Conservation (phyloP, 2,797 vertebrate species). For the Gymnoscopelus microlampas region DNA sequence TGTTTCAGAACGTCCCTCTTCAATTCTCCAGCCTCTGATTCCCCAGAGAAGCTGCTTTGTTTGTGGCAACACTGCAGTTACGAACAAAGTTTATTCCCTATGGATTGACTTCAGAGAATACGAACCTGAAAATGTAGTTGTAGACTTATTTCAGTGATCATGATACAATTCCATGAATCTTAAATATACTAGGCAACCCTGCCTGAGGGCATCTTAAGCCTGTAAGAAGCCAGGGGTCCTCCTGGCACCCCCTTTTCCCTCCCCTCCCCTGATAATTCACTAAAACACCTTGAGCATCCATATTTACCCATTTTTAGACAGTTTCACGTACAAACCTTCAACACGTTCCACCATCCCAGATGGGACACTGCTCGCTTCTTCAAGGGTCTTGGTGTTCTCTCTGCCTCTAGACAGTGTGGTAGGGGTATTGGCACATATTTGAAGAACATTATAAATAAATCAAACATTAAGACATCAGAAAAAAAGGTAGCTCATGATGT, state of each 20-base stretch:
- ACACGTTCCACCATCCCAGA: constrained; percentile 15
- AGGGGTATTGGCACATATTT: constrained; percentile 6
- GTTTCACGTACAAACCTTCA: constrained; percentile 11
- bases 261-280: not conserved
- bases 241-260: not conserved
- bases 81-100: constrained; percentile 38
- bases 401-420: not conserved
- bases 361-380: constrained; percentile 30
- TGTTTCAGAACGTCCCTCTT: constrained; percentile 49
- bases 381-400: constrained; percentile 16
- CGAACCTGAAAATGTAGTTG: not conserved
- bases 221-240: constrained; percentile 14
- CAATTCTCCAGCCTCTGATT: constrained; percentile 34
- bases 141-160: constrained; percentile 27
- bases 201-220: not conserved
- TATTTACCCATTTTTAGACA: constrained; percentile 1
- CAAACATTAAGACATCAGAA: not conserved
- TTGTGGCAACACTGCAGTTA: constrained; percentile 41
- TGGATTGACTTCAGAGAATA: constrained; percentile 23
- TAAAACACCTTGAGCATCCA: constrained; percentile 10
- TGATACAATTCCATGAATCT: constrained; percentile 28
- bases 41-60: constrained; percentile 46
- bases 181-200: constrained; percentile 15
- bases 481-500: not conserved
- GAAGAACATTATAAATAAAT: not conserved